Conservation (phyloP, 2,797 vertebrate species). For the Clamator glandarius region DNA sequence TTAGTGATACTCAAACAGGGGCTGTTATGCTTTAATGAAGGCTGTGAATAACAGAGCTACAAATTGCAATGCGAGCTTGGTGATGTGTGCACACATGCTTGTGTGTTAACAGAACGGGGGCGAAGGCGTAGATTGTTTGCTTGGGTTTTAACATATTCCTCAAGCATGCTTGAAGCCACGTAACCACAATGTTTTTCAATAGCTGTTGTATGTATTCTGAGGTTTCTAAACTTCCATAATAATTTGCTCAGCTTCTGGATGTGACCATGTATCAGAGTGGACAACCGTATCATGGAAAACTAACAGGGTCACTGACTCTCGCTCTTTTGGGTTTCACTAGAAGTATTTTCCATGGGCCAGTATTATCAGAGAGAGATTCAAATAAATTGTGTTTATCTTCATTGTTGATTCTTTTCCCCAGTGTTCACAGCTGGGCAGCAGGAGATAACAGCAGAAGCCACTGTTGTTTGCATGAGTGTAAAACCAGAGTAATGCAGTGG, state of each 20-base stretch:
- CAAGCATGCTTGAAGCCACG: not conserved
- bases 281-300: not conserved
- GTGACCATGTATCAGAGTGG: not conserved
- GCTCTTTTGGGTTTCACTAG: not conserved
- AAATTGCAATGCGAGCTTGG: not conserved
- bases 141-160: conserved; percentile 36
- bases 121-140: conserved; percentile 15
- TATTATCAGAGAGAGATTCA: not conserved
- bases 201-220: conserved; percentile 48
- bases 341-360: not conserved
- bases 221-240: conserved; percentile 45
- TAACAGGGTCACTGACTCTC: not conserved
- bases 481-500: conserved; percentile 14
- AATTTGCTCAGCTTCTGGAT: conserved; percentile 22
- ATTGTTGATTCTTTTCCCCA: conserved; percentile 11
- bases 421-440: conserved; percentile 13
- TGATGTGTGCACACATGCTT: not conserved
- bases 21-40: conserved; percentile 56
- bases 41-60: conserved; percentile 28
- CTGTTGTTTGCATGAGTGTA: conserved; percentile 38
- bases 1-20: conserved; percentile 18
- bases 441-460: conserved; percentile 34
- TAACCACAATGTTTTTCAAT: conserved; percentile 45
- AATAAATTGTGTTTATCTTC: conserved; percentile 36
- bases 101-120: not conserved